Evolutionary conservation across 2,888 invertebrate species (phyloP), one percentile per base, ranked within the genome.

Genomic region (Schizotus pectinicornis): DNA sequence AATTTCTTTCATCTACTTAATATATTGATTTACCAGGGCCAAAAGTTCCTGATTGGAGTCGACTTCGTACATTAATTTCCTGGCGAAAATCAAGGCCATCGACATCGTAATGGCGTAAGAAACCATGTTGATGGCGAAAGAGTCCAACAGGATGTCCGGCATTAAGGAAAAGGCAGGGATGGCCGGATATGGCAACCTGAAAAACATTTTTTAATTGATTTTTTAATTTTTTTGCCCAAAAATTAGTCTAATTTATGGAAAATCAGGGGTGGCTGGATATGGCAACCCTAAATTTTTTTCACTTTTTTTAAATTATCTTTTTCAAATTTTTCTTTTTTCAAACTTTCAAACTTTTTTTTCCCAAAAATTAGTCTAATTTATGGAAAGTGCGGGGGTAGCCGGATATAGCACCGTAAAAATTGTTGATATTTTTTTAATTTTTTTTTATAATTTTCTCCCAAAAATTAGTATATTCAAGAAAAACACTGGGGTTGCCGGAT

Each of bases 91-190:
- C 38, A 92, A 81, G 0, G 89, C 90, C 91, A 92, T 90, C 0
- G 92, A 92, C 82, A 92, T 87, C 3, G 90, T 85, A 31, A 92
- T 86, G 46, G 89, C 88, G 77, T 90, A 92, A 0, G 90, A 88
- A 1, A 92, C 90, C 82, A 91, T 86, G 7, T 89, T 86, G 64
- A 91, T 89, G 14, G 88, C 83, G 65, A 90, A 81, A 33, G 87
- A 82, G 71, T 90, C 90, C 12, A 89, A 43, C 0, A 86, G 81
- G 37, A 91, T 81, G 7, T 75, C 67, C 0, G 86, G 84, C 5
- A 90, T 66, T 31, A 91, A 75, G 22, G 83, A 81, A 43, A 90
- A 74, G 0, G 84, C 83, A 0, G 91, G 91, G 12, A 87, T 65
- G 32, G 79, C 73, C 0, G 89, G 87, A 3, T 79, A 74, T 5